Conservation (phyloP, 2,797 vertebrate genomes). For the Capromys pilorides region DNA sequence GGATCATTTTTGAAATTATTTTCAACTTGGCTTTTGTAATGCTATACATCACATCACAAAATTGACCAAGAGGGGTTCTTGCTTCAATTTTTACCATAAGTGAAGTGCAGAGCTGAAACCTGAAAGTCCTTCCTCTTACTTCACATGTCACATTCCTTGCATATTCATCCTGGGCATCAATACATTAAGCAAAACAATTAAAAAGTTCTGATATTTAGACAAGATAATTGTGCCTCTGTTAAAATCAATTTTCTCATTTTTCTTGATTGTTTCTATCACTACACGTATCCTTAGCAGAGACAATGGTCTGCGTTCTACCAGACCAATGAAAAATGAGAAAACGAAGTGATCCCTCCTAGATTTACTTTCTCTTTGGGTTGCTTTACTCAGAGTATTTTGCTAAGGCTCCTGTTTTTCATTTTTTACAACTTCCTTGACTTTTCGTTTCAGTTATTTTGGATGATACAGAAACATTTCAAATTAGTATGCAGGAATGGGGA, state of each 20-base stretch:
- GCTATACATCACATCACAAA: background rate
- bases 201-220: background rate
- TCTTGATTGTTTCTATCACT: background rate
- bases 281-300: background rate
- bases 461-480: background rate
- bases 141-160: background rate
- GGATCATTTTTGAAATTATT: background rate
- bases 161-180: background rate
- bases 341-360: background rate
- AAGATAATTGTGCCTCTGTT: background rate
- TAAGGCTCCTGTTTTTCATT: background rate
- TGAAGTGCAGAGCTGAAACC: background rate
- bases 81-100: background rate
- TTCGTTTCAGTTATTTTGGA: background rate
- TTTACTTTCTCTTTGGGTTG: background rate
- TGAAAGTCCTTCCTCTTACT: background rate
- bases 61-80: background rate
- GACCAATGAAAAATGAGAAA: background rate
- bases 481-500: background rate
- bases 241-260: background rate
- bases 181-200: constrained; percentile 24
- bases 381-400: background rate
- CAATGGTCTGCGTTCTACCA: background rate
- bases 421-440: background rate
- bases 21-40: background rate